Conservation (phyloP, 2,797 vertebrate species). For the Helicolenus hilgendorfi region DNA sequence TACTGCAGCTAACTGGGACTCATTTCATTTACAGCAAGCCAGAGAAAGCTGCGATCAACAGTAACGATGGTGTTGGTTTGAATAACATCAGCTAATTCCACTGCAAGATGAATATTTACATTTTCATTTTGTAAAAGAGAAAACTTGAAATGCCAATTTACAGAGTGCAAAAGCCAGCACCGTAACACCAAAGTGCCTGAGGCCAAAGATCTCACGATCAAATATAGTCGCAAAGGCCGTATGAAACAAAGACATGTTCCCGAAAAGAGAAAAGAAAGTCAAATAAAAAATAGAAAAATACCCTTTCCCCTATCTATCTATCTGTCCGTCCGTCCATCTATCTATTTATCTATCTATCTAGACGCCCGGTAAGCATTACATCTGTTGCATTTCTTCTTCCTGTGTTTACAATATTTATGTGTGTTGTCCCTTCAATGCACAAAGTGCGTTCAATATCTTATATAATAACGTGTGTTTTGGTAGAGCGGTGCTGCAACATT, state of each 20-base stretch:
- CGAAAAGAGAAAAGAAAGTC: no score
- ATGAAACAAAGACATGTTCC: not conserved
- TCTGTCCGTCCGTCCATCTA: no score
- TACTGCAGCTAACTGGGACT: not conserved
- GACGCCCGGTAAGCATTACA: no score
- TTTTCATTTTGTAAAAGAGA: not conserved
- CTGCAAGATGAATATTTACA: not conserved
- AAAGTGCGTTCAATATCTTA: no score
- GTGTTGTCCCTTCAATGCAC: no score
- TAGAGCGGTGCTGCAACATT: no score
- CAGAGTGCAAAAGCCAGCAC: not conserved
- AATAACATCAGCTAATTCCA: not conserved
- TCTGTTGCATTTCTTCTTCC: no score
- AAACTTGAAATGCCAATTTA: not conserved
- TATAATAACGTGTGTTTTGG: no score
- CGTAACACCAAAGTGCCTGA: not conserved
- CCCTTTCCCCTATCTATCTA: no score
- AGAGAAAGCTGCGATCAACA: not conserved
- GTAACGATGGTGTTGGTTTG: not conserved
- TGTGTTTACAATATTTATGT: no score
- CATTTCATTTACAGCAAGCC: not conserved
- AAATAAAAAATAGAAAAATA: no score
- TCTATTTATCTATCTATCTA: no score
- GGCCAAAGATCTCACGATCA: not conserved
- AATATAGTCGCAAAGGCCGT: not conserved